Base-by-base conservation (phyloP, 2,797 vertebrate species). In the Syncerus caffer region DNA sequence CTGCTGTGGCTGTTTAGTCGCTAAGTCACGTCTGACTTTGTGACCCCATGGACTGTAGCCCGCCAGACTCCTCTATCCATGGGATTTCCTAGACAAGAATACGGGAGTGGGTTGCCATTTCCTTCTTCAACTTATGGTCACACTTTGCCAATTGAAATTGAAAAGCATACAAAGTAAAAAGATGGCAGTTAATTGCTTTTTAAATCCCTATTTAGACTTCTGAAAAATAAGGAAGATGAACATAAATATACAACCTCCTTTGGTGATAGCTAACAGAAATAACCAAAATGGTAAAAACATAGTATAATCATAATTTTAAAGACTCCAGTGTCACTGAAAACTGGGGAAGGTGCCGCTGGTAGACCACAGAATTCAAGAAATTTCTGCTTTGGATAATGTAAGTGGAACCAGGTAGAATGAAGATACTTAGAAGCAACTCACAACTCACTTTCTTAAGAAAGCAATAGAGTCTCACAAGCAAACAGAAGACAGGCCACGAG, bases 101-200 rank as follows among this genome's bases (percentile, higher is more conserved):
- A 45, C 1, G 4, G 71, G 23, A 74, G 71, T 74, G 71, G 23
- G 23, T 74, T 74, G 23, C 71, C 38, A 45, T 74, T 45, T 74
- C 12, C 12, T 74, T 74, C 38, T 74, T 42, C 71, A 71, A 38
- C 4, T 47, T 87, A 6, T 62, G n/a, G 29, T 64, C 45, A 95
- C 17, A 87, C 51, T 27, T 83, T 90, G 31, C 17, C 34, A 78
- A 85, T 14, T 57, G 57, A 82, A 38, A 62, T 42, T 85, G 29
- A 96, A 92, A 95, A 85, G 19, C 11, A 64, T n/a, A 58, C 7
- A 82, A 88, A 85, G 80, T 86, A 74, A 91, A 89, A 93, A 60
- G 19, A 45, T 57, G 12, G 10, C 51, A 88, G 55, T 84, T 84
- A 93, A 64, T 16, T 96, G 15, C 4, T 84, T 96, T 97, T 91